A percentile compares a stretch with the other conserved stretches of the same genome.
Evolutionary conservation across 2,797 vertebrate species (phyloP).

Genomic region (Rhinoraja longicauda): DNA sequence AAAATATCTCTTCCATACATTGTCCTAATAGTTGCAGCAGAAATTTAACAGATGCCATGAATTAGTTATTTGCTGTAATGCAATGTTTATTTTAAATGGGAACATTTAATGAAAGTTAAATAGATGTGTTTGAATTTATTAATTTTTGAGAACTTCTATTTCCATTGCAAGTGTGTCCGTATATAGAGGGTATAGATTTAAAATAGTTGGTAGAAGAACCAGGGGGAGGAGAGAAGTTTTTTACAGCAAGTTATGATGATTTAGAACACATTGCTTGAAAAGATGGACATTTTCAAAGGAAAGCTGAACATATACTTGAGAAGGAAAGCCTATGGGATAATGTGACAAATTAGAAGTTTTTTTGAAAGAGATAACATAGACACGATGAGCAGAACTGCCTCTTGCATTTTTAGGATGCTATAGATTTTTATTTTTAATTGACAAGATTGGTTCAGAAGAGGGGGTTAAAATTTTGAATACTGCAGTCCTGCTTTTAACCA

Average conservation of each 20-base stretch:
- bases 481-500: not conserved
- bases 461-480: not conserved
- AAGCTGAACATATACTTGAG: not conserved
- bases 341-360: not conserved
- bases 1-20: conserved; percentile 3
- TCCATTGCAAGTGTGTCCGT: not conserved
- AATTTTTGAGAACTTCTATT: not conserved
- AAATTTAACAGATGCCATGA: not conserved
- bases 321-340: not conserved
- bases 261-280: not conserved
- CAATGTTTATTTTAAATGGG: not conserved
- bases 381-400: not conserved
- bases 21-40: not conserved
- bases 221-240: not conserved
- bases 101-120: not conserved
- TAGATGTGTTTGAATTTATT: not conserved
- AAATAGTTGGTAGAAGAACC: not conserved
- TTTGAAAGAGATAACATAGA: not conserved
- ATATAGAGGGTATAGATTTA: not conserved
- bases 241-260: not conserved
- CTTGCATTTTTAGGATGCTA: not conserved
- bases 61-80: not conserved
- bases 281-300: not conserved
- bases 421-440: not conserved
- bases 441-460: not conserved